Evolutionary conservation across 2,113 vertebrate species (phyloP), one percentile per base, ranked within the genome.

Genomic region (Rhinogobius similis): DNA sequence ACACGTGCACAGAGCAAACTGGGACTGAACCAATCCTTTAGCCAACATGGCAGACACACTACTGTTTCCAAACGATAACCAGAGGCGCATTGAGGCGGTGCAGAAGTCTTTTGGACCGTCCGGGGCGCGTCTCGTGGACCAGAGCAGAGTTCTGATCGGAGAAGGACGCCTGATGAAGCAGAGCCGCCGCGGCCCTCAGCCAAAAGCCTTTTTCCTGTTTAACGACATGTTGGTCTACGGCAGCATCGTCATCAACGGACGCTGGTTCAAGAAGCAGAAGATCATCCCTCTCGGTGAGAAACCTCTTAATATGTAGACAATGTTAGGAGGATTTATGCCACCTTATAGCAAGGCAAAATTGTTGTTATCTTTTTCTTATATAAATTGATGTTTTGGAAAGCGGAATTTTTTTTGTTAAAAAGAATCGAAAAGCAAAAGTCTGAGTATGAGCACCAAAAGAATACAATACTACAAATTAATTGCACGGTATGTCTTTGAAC

Each of bases 141-240:
- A 93, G 0, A 95, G 90, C 13, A 93, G 96, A 9, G 87, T 97
- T 61, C 93, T 98, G 20, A 72, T 98, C 2, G 96, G 96, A 1
- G 95, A 98, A 86, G 97, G 97, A 2, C 91, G 92, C 38, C 90
- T 98, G 86, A 91, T 92, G 70, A 98, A 97, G 84, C 91, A 94
- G 84, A 94, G 96, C 87, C 95, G 95, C 62, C 94, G 93, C 62
- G 93, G 94, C 62, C 90, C 90, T 1, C 94, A 96, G 74, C 91
- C 93, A 0, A 95, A 94, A 61, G 91, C 89, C 58, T 98, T 98
- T 88, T 98, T 96, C 83, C 95, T 98, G 36, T 98, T 98, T 86
- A 95, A 93, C 0, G 95, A 98, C 81, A 91, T 97, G 81, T 90
- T 98, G 0, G 94, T 97, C 14, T 98, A 98, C 0, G 96, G 96